Evolutionary conservation across 2,113 vertebrate genomes (phyloP), one percentile per base, ranked within the genome.

Genomic region (Clarias gariepinus): DNA sequence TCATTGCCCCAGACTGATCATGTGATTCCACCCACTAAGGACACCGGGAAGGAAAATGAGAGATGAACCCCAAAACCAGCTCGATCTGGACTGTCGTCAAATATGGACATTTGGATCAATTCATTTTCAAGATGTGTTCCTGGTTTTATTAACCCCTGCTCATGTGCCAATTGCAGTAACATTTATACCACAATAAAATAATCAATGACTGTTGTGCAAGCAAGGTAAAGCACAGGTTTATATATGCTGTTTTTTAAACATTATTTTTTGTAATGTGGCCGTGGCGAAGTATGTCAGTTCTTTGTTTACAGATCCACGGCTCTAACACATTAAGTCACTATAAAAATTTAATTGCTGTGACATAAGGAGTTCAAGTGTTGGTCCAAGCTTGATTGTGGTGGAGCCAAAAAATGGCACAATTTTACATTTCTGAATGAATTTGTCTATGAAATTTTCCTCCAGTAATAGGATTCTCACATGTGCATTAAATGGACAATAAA

Each of bases 11-110:
- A 61, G 0, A 16, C 68, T 28, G 90, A 90, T 76, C 92, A 94
- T 78, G 87, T 91, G 55, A 94, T 96, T 4, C 93, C 94, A 0
- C 94, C 92, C 66, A 92, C 95, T 1, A 28, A 91, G 36, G 87
- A 3, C 61, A 88, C 55, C 63, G 78, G 19, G 57, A 19, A 0
- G 81, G 91, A 94, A 89, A 84, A 83, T 0, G 0, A 82, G 71
- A 88, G 21, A 28, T 11, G 25, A 1, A 61, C 61, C 52, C 52
- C 60, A 52, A 66, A 47, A 81, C 73, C 66, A 68, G 25, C 30
- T 30, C 55, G 52, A 86, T n/a, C 15, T 41, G 19, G 69, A 18
- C 69, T 73, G 36, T 3, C 11, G 33, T 36, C 18, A 41, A 36
- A 21, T 28, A 16, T 69, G 15, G 6, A 69, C 66, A 30, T 1